Percentiles rank a stretch among this genome's conserved stretches.
These are phyloP conservation scores for Microchirus variegatus DNA, from an alignment of 2,797 vertebrate species.

Conservation along the genomic window DNA sequence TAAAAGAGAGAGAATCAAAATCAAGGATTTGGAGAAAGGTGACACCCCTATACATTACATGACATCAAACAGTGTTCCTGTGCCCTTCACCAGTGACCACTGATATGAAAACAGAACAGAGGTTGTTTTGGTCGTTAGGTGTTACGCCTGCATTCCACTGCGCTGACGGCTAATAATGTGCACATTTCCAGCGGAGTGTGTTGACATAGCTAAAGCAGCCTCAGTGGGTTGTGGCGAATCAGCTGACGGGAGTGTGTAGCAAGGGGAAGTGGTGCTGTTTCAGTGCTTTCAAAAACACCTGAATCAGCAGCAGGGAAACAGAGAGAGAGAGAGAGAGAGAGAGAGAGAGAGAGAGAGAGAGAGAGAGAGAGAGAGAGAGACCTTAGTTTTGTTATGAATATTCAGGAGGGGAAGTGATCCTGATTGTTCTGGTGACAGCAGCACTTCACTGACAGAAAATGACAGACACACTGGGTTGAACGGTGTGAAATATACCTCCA, in stretches of 20 bases:
- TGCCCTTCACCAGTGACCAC: no score
- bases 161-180: slow-evolving; percentile 11
- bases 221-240: slow-evolving; percentile 48
- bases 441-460: slow-evolving; percentile 8
- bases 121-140: slow-evolving; percentile 15
- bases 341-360: no score
- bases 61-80: no score
- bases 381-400: not conserved
- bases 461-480: not conserved
- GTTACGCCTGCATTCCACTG: slow-evolving; percentile 4
- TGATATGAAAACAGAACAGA: no score
- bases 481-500: not conserved
- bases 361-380: no score
- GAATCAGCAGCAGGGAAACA: slow-evolving; percentile 63
- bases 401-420: slow-evolving; percentile 21
- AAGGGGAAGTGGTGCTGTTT: slow-evolving; percentile 56
- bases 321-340: no score
- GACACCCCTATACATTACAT: no score
- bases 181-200: slow-evolving; percentile 14
- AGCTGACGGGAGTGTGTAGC: slow-evolving; percentile 57
- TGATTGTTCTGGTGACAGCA: slow-evolving; percentile 23
- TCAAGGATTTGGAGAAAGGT: no score
- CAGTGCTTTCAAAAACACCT: slow-evolving; percentile 57
- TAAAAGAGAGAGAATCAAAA: no score
- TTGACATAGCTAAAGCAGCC: slow-evolving; percentile 48